Conservation (phyloP, 2,797 vertebrate species). For the Thaleichthys pacificus region DNA sequence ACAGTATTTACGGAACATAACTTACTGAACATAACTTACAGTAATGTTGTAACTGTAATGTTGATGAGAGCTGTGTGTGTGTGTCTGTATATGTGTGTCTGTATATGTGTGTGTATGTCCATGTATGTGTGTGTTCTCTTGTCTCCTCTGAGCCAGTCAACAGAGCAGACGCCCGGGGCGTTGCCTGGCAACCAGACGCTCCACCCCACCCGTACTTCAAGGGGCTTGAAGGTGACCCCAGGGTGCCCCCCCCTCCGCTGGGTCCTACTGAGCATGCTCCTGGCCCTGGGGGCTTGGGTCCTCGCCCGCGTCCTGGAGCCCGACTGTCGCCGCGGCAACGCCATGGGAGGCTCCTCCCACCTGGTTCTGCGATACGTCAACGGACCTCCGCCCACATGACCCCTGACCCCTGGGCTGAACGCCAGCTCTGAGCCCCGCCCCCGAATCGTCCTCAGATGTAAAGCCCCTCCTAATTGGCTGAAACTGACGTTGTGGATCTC, state of each 20-base stretch:
- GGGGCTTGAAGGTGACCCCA: neutral
- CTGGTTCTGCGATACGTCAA: conserved; percentile 80
- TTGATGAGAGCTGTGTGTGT: too few relatives aligned
- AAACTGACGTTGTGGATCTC: neutral
- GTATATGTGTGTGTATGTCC: too few relatives aligned
- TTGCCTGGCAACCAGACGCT: neutral
- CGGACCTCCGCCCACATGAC: conserved; percentile 82
- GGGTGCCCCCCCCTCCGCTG: conserved; percentile 37
- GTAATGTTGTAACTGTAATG: neutral
- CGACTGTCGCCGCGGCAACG: conserved; percentile 58
- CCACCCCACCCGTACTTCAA: neutral
- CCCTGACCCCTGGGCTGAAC: neutral
- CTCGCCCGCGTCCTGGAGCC: conserved; percentile 30
- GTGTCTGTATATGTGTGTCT: too few relatives aligned
- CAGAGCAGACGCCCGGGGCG: neutral
- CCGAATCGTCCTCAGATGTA: too few relatives aligned
- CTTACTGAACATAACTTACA: neutral
- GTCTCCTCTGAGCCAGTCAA: too few relatives aligned
- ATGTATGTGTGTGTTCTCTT: neutral
- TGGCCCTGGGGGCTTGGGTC: conserved; percentile 57
- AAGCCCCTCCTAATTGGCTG: neutral
- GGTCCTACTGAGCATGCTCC: conserved; percentile 57
- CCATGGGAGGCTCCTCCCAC: conserved; percentile 60
- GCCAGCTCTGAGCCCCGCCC: too few relatives aligned
- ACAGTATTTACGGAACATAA: too few relatives aligned